Conservation (phyloP, 2,797 vertebrate species). For the Mastacembelus armatus region DNA sequence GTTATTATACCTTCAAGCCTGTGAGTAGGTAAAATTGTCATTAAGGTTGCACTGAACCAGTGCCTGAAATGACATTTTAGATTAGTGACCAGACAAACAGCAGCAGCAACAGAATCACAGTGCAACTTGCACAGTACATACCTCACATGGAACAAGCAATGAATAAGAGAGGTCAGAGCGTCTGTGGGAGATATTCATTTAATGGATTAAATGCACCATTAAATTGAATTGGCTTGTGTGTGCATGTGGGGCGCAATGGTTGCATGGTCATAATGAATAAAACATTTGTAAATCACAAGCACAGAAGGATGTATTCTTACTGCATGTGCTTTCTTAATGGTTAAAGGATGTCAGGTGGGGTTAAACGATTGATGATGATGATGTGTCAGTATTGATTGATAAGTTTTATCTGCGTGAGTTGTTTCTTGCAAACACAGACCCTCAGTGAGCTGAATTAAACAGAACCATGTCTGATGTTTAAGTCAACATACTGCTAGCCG, state of each 20-base stretch:
- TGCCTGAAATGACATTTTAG: too few species aligned
- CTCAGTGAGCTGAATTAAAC: not conserved
- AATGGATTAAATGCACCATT: too few species aligned
- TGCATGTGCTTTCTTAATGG: not conserved
- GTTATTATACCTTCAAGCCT: too few species aligned
- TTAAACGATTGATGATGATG: not conserved
- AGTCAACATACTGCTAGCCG: not conserved
- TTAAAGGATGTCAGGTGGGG: not conserved
- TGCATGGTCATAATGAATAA: not conserved
- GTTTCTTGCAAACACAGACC: not conserved
- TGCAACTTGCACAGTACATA: too few species aligned
- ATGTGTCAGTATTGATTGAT: conserved; percentile 11
- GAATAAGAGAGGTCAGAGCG: too few species aligned
- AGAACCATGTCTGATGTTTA: not conserved
- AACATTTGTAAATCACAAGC: too few species aligned
- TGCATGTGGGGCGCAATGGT: too few species aligned
- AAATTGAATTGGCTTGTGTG: too few species aligned
- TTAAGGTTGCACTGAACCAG: not conserved
- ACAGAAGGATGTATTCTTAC: not conserved
- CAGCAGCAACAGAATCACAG: too few species aligned
- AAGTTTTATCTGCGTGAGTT: not conserved
- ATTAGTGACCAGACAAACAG: too few species aligned
- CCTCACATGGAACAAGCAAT: too few species aligned
- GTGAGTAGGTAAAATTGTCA: not conserved
- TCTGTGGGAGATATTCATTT: too few species aligned